Base-by-base conservation (phyloP, 2,888 invertebrate species). In the Nemapogon koenigi region DNA sequence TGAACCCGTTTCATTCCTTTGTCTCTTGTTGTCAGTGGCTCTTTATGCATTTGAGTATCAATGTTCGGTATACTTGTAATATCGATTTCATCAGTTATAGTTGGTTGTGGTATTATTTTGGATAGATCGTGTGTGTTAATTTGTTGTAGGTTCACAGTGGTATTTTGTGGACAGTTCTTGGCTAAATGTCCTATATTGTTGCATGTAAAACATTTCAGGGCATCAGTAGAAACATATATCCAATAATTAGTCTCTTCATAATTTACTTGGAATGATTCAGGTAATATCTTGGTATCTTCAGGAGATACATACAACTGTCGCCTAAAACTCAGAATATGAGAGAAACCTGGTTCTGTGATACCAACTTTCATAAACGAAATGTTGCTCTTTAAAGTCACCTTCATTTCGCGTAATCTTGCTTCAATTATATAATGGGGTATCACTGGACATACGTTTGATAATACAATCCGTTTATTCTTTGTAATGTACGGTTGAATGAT, bases 401-500 rank as follows among this genome's bases (percentile, higher is more conserved):
- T 35, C 22, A 22, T 11, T 35, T 35, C 35, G 3, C 3, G 8
- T 22, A 35, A 25, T 7, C 3, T 19, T 2, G 32, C 18, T 33
- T 33, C 39, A 2, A 39, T 26, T n/a, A 22, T 14, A 35, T 22
- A 7, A 35, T 35, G 35, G 3, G 35, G 44, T 6, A 46, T 42
- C 8, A 46, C 40, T 2, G 42, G 44, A 13, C 44, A 45, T 25
- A 46, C 43, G 11, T 47, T 43, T 1, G 46, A 45, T 28, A 45
- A 30, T 17, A 47, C 42, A 4, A 47, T 43, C 36, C 44, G 37
- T 42, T 46, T 47, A 15, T 47, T 47, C 28, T 40, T 40, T 6
- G 44, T 43, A 11, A 47, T 39, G 35, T 43, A 39, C 3, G 44
- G 44, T 38, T 40, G 40, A 19, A 46, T 48, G 37, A 41, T 41